Evolutionary conservation across 2,888 invertebrate species (phyloP).

Genomic region (Spilarctia lutea): DNA sequence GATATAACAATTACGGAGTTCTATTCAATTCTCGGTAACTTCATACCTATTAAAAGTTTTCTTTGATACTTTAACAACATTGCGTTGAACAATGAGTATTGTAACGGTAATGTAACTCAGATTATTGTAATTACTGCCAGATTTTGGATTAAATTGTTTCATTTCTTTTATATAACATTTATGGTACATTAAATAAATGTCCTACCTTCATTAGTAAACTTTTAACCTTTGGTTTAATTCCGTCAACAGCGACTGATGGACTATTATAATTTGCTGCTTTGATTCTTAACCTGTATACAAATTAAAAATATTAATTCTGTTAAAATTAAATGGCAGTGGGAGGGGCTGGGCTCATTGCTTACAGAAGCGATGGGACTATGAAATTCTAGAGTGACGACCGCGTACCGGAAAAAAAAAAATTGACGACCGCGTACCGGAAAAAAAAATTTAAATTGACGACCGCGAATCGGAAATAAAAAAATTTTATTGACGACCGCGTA

Average conservation of each 20-base stretch:
- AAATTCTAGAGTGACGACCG: too few species aligned
- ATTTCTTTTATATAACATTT: constrained; percentile 32
- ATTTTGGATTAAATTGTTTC: constrained; percentile 52
- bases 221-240: background rate
- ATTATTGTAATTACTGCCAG: constrained; percentile 69
- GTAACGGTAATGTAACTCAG: constrained; percentile 66
- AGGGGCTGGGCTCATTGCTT: too few species aligned
- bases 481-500: too few species aligned
- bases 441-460: too few species aligned
- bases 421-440: too few species aligned
- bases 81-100: constrained; percentile 72
- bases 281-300: background rate
- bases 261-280: background rate
- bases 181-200: background rate
- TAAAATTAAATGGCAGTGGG: too few species aligned
- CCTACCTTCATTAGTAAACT: background rate
- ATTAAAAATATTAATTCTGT: too few species aligned
- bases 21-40: constrained; percentile 72
- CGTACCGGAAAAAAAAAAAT: too few species aligned
- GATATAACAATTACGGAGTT: constrained; percentile 68
- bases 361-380: too few species aligned
- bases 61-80: constrained; percentile 67
- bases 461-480: too few species aligned
- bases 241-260: background rate
- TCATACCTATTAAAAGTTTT: constrained; percentile 79